Base-by-base conservation (phyloP, 1,140 invertebrate genomes). In the Aplysia californica region DNA sequence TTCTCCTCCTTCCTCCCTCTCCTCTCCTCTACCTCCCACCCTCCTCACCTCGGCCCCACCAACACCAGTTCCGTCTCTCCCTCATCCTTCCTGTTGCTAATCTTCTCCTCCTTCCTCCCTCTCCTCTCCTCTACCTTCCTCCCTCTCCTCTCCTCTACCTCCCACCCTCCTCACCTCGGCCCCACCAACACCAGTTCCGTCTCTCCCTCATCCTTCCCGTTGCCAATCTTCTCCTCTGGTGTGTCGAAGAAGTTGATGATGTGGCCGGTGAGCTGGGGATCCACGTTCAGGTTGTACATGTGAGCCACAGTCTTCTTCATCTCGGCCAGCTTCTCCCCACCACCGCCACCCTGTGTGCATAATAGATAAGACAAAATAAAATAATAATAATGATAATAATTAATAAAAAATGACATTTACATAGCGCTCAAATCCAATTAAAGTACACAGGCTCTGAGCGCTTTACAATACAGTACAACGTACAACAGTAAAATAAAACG, bases 211-310 rank as follows among this genome's bases (percentile, higher is more conserved):
- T 89, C 87, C 70, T 91, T 91, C 2, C 83, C 75, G 65, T 90
- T 91, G 33, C 92, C 92, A 56, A 93, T 87, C 6, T 85, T 88
- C 44, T 88, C 91, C 26, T 84, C 84, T 21, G 91, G 90, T 3
- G 80, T 78, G 41, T 90, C 89, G 18, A 93, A 80, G 79, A 93
- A 91, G 83, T 92, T 90, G 38, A 92, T 85, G 70, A 93, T 90
- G 81, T 91, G 90, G 3, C 92, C 92, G 0, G 91, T 90, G 44
- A 93, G 85, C 83, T 90, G 89, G 10, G 92, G 91, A 85, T 93
- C 93, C 77, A 91, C 89, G 84, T 93, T 93, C 50, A 93, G 83
- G 86, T 93, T 93, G 80, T 90, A 92, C 20, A 93, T 83, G 87
- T 93, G 91, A 18, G 92, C 90, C 50, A 88, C 86, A n/a, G 81